These are phyloP conservation scores for Mylabris phalerata DNA, from an alignment of 1,140 invertebrate species.

Conservation along the genomic window DNA sequence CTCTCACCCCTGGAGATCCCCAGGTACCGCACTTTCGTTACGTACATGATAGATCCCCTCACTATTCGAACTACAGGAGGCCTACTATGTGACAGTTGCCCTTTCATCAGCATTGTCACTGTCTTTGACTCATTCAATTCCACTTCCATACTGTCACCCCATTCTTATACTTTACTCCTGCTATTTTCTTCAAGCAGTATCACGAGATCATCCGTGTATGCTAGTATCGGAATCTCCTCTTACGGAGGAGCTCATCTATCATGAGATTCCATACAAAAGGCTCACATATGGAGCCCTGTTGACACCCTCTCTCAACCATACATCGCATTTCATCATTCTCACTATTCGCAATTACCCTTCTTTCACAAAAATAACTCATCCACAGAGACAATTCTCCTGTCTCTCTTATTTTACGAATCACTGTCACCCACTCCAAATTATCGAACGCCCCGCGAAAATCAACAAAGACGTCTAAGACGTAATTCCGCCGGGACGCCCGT, in stretches of 20 bases:
- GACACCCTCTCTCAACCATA: slow-evolving; percentile 12
- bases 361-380: neutral
- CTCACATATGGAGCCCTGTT: slow-evolving; percentile 26
- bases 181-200: neutral
- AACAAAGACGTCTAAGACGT: slow-evolving; percentile 36
- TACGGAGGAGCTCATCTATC: neutral
- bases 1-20: too few relatives aligned
- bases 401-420: slow-evolving; percentile 19
- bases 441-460: slow-evolving; percentile 45
- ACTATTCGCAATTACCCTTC: too few relatives aligned
- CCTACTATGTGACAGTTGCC: neutral
- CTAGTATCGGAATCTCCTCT: neutral
- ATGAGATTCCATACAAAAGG: slow-evolving; percentile 22
- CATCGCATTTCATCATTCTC: neutral
- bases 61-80: slow-evolving; percentile 1
- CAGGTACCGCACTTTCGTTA: slow-evolving; percentile 12
- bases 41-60: neutral
- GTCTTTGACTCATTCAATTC: slow-evolving; percentile 10
- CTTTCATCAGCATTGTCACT: neutral
- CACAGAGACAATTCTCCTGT: neutral
- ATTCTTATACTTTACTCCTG: slow-evolving; percentile 17
- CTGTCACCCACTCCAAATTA: slow-evolving; percentile 40
- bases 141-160: slow-evolving; percentile 22
- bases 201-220: neutral
- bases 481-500: slow-evolving; percentile 17